A percentile compares a stretch with the other conserved stretches of the same genome.
Conservation (phyloP, 1,140 invertebrate species). For the Microplitis mediator region DNA sequence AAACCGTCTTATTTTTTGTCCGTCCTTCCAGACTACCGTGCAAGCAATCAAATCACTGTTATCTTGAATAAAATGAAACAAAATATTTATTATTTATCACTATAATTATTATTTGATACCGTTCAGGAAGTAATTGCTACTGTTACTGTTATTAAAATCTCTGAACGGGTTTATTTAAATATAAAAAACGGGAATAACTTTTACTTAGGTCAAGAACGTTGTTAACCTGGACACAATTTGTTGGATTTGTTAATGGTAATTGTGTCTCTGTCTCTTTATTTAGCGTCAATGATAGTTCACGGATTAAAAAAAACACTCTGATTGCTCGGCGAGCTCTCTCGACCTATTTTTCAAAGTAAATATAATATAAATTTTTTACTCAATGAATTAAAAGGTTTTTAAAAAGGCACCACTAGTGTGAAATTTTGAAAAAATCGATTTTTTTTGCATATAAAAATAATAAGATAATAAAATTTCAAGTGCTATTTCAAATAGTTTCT, state of each 20-base stretch:
- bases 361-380: background rate
- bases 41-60: constrained; percentile 97
- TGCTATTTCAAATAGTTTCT: no score
- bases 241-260: constrained; percentile 90
- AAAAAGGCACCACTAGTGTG: no score
- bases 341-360: constrained; percentile 66
- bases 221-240: constrained; percentile 86
- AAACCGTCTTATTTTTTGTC: constrained; percentile 87
- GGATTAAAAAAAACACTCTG: constrained; percentile 90
- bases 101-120: background rate
- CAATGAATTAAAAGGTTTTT: background rate
- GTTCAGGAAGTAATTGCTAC: background rate
- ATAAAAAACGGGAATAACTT: constrained; percentile 31
- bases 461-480: no score
- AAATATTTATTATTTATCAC: background rate
- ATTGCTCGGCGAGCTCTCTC: constrained; percentile 93
- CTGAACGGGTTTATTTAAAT: background rate
- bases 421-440: no score
- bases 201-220: constrained; percentile 93
- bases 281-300: constrained; percentile 82
- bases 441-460: no score
- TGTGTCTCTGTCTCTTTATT: constrained; percentile 83
- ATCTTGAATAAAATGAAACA: constrained; percentile 68
- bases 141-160: background rate
- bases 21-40: constrained; percentile 88